Evolutionary conservation across 2,797 vertebrate species (phyloP).

Genomic region (Oophaga sylvatica): DNA sequence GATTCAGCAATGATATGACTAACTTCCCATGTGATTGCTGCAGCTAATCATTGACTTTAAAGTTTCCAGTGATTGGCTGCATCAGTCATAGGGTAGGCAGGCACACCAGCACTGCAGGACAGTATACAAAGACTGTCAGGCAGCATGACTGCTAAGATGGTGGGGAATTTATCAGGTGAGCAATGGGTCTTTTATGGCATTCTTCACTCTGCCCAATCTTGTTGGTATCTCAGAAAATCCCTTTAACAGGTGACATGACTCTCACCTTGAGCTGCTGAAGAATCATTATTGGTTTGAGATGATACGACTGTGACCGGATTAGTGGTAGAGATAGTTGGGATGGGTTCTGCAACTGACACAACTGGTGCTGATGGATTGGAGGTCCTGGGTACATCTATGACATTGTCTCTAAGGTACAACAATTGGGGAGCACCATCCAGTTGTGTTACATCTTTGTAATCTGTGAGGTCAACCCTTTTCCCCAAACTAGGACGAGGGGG

Average conservation of each 20-base stretch:
- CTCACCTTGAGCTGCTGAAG: conserved; percentile 75
- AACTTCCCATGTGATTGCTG: too few relatives aligned
- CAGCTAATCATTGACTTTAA: too few relatives aligned
- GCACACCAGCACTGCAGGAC: too few relatives aligned
- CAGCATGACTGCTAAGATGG: too few relatives aligned
- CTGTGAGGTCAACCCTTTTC: conserved; percentile 87
- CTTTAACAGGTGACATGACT: background rate
- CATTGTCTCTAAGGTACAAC: conserved; percentile 67
- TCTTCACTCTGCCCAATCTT: too few relatives aligned
- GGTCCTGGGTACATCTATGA: conserved; percentile 74
- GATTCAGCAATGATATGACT: too few relatives aligned
- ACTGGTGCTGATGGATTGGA: conserved; percentile 63
- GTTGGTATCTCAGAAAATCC: background rate
- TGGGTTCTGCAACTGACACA: conserved; percentile 67
- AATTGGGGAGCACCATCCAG: conserved; percentile 66
- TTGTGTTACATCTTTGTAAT: conserved; percentile 83
- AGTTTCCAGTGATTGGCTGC: too few relatives aligned
- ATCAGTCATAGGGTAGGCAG: too few relatives aligned
- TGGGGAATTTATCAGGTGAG: too few relatives aligned
- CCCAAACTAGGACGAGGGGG: conserved; percentile 89
- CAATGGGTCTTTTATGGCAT: too few relatives aligned
- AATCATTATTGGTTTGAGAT: conserved; percentile 78
- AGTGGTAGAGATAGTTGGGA: conserved; percentile 67
- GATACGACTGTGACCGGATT: conserved; percentile 69
- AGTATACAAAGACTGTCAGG: too few relatives aligned